phyloP scores from a whole-genome alignment of 2,113 vertebrate genomes.

The Ochotona curzoniae region DNA sequence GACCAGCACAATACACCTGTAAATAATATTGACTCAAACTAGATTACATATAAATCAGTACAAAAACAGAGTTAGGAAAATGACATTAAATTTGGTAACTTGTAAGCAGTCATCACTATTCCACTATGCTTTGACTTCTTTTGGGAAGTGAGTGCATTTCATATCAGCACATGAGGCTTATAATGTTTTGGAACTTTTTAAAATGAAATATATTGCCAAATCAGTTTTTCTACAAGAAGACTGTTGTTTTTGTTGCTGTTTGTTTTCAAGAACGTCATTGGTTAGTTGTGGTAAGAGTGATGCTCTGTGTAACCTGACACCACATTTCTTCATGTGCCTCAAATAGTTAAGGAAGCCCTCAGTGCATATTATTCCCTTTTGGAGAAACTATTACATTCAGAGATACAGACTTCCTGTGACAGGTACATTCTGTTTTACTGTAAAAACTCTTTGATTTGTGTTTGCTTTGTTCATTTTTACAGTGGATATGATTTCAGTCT shows the following conservation, averaged over 20 bases:
- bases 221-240: conserved; percentile 66
- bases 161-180: background rate
- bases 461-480: conserved; percentile 1
- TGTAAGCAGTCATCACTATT: conserved; percentile 13
- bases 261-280: conserved; percentile 57
- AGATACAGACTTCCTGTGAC: background rate
- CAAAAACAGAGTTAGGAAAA: conserved; percentile 40
- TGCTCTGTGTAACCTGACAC: conserved; percentile 69
- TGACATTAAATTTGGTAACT: conserved; percentile 1
- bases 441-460: conserved; percentile 5
- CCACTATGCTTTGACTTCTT: background rate
- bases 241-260: conserved; percentile 32
- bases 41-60: conserved; percentile 38
- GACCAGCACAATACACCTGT: conserved; percentile 23
- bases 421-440: conserved; percentile 51
- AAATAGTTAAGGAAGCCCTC: conserved; percentile 28
- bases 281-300: conserved; percentile 39
- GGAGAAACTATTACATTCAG: background rate
- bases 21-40: conserved; percentile 55
- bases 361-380: conserved; percentile 49
- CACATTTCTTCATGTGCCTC: conserved; percentile 64
- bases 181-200: conserved; percentile 51
- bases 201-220: conserved; percentile 39
- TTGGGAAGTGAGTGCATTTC: conserved; percentile 41
- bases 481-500: background rate